Conservation (phyloP, 2,888 invertebrate genomes). For the Microctonus hyperodae region DNA sequence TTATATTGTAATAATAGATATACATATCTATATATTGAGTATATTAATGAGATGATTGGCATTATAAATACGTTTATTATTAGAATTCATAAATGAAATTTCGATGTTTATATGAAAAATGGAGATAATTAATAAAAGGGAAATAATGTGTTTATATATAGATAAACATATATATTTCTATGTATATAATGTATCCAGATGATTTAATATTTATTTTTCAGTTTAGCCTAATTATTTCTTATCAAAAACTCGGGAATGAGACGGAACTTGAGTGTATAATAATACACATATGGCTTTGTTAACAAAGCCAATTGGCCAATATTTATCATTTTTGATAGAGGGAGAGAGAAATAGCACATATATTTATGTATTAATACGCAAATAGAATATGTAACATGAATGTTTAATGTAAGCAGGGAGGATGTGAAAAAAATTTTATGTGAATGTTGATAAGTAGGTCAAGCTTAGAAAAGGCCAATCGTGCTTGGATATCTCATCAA, state of each 20-base stretch:
- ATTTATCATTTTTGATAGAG: conserved; percentile 9
- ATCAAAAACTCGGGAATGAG: neutral
- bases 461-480: conserved; percentile 49
- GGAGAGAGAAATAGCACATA: neutral
- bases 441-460: conserved; percentile 51
- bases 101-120: too few relatives aligned
- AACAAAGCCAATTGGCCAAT: conserved; percentile 27
- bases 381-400: conserved; percentile 9
- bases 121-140: too few relatives aligned
- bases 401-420: conserved; percentile 22
- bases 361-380: neutral
- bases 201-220: neutral
- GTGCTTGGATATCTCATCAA: conserved; percentile 23
- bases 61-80: too few relatives aligned
- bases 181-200: neutral
- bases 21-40: too few relatives aligned
- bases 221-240: neutral
- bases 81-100: too few relatives aligned
- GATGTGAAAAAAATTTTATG: conserved; percentile 25
- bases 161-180: too few relatives aligned
- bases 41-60: too few relatives aligned
- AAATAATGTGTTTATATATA: too few relatives aligned
- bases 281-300: too few relatives aligned
- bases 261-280: neutral
- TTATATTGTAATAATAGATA: too few relatives aligned